Conservation (phyloP, 2,888 invertebrate species). For the Tethea ocularis region DNA sequence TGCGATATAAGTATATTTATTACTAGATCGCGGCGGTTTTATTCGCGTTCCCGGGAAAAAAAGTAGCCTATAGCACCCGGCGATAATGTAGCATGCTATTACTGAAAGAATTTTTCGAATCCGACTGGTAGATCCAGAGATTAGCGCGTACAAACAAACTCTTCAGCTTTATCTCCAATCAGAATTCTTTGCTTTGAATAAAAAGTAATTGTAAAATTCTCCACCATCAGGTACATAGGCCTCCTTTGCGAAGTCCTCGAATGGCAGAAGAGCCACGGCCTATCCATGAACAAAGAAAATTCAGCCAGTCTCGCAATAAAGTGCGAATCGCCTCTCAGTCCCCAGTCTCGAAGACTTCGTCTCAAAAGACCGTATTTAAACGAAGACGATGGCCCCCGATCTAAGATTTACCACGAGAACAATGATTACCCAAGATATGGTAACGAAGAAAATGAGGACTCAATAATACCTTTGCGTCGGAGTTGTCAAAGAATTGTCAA, state of each 20-base stretch:
- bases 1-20: too few species aligned
- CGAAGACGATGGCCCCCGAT: conserved; percentile 58
- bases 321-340: conserved; percentile 77
- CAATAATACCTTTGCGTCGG: conserved; percentile 43
- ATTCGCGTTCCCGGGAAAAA: too few species aligned
- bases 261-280: conserved; percentile 89
- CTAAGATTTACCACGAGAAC: conserved; percentile 51
- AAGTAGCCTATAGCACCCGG: too few species aligned
- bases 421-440: conserved; percentile 55
- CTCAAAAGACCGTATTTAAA: conserved; percentile 58
- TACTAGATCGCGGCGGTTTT: too few species aligned
- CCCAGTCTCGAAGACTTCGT: conserved; percentile 59
- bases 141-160: too few species aligned
- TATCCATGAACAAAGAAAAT: conserved; percentile 75
- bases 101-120: too few species aligned
- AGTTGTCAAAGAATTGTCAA: conserved; percentile 31
- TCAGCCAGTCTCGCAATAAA: conserved; percentile 76
- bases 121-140: too few species aligned
- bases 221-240: conserved; percentile 89
- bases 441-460: conserved; percentile 73
- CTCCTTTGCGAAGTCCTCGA: conserved; percentile 93
- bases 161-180: too few species aligned
- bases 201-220: not conserved
- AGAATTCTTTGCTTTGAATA: too few species aligned
- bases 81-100: too few species aligned